These are phyloP conservation scores for Gandaritis pyraliata DNA, from an alignment of 2,888 invertebrate species.

Conservation along the genomic window DNA sequence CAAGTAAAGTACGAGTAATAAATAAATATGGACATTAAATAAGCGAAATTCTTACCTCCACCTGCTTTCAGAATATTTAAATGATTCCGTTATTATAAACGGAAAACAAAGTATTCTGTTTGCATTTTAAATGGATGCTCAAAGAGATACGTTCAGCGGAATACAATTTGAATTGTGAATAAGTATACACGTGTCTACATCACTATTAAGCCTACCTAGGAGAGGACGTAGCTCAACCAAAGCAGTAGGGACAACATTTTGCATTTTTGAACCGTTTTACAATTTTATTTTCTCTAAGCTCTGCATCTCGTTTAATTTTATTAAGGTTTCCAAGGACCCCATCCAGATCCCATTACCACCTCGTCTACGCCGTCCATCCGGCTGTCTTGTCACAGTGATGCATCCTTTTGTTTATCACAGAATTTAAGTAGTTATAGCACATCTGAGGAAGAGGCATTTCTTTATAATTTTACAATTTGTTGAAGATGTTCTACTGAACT, in stretches of 20 bases:
- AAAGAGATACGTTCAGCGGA: slow-evolving; percentile 21
- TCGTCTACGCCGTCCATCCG: no score
- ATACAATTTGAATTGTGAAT: slow-evolving; percentile 28
- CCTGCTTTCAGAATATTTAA: slow-evolving; percentile 5
- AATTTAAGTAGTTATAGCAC: no score
- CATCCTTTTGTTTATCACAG: no score
- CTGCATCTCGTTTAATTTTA: no score
- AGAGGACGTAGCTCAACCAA: not conserved
- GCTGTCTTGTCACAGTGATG: no score
- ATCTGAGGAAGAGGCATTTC: no score
- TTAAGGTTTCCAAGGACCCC: no score
- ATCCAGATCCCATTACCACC: no score
- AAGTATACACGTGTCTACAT: slow-evolving; percentile 19
- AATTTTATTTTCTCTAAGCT: not conserved
- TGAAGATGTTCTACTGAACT: not conserved
- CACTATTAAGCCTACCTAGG: slow-evolving; percentile 12
- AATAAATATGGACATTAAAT: not conserved
- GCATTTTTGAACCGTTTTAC: not conserved
- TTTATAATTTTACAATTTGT: no score
- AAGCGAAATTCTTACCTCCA: not conserved
- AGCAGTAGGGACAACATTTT: not conserved
- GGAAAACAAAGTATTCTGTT: slow-evolving; percentile 8
- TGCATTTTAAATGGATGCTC: slow-evolving; percentile 19
- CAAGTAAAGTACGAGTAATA: not conserved
- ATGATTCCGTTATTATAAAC: slow-evolving; percentile 4